Evolutionary conservation across 2,113 vertebrate genomes (phyloP), one percentile per base, ranked within the genome.

Genomic region (Cebidichthys violaceus): DNA sequence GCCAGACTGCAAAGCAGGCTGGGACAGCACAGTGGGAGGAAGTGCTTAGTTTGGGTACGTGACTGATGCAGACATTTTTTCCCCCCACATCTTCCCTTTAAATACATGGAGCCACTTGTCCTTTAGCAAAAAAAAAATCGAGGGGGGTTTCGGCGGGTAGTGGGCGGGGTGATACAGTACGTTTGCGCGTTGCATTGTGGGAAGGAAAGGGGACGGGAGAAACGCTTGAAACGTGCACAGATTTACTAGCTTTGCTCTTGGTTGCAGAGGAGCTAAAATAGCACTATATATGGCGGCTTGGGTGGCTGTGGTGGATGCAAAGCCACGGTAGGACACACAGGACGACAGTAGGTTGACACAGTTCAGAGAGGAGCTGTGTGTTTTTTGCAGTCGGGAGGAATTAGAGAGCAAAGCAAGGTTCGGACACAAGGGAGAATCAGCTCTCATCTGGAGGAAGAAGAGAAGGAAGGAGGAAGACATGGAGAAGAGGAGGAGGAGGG

Each of bases 151-250:
- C 72, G 57, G 57, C 35, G 24, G 75, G 33, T 70, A 14, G 62
- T 35, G 27, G 59, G 80, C 33, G 68, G 84, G 77, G 82, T 90
- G 83, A 85, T 78, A 86, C 77, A 88, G 86, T 88, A 77, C 70
- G 73, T 88, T 70, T 84, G 57, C 76, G 90, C 91, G 81, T 39
- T 92, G 92, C 89, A 92, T 91, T 93, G 61, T 94, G 93, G 92
- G 93, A 81, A 86, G 65, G 45, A 64, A 85, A 85, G 78, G 79
- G 87, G 81, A 84, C 77, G 87, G 84, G 88, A 84, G 76, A 70
- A 83, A 81, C n/a, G 61, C 82, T 79, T 66, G 82, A 84, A 90
- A 88, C 77, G 70, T 92, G 88, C 88, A 85, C 70, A 90, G 86
- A 92, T 92, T 92, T 92, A 90, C 87, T 89, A 82, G 87, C 86